phyloP scores from a whole-genome alignment of 2,113 vertebrate genomes.

The Phaethon lepturus region DNA sequence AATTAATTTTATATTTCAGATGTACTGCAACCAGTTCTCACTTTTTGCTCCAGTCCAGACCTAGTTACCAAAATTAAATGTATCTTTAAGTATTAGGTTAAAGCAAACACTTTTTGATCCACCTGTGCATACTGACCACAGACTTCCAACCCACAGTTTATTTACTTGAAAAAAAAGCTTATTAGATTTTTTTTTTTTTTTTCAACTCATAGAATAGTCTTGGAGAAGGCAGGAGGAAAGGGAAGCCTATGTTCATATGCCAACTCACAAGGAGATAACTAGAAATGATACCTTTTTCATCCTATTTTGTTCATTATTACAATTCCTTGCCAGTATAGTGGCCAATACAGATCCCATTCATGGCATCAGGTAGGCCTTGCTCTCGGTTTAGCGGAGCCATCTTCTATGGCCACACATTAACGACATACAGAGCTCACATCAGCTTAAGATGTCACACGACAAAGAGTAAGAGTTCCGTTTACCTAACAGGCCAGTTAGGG shows the following conservation, averaged over 20 bases:
- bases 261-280: not conserved
- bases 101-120: not conserved
- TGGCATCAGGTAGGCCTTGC: not conserved
- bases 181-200: not conserved
- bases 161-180: not conserved
- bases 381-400: not conserved
- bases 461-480: not conserved
- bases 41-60: not conserved
- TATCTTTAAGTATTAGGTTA: not conserved
- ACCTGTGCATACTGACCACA: accelerated
- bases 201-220: not conserved
- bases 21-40: not conserved
- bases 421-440: not conserved
- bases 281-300: not conserved
- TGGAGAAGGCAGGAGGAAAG: not conserved
- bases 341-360: not conserved
- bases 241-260: not conserved
- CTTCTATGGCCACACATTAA: not conserved
- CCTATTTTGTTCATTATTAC: not conserved
- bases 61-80: not conserved
- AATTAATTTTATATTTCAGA: accelerated
- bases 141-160: not conserved
- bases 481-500: not conserved
- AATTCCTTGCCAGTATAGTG: not conserved
- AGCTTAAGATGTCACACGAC: not conserved